Evolutionary conservation across 2,113 vertebrate genomes (phyloP).

Genomic region (Antechinus stuartii): DNA sequence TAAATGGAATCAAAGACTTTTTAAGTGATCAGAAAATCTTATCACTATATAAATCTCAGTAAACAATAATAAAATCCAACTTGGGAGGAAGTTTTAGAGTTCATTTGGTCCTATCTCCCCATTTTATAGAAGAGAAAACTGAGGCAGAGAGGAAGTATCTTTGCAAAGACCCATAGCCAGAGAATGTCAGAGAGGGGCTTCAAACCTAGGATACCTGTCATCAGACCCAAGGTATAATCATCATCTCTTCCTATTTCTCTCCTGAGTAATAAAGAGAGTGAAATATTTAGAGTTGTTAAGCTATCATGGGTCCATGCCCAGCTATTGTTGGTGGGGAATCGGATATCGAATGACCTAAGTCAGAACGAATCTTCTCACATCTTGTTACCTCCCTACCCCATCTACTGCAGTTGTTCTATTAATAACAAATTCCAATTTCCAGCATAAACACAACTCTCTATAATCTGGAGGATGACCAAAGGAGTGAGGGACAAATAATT

Average conservation of each 20-base stretch:
- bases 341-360: background rate
- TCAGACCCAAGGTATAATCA: background rate
- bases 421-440: background rate
- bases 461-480: background rate
- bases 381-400: background rate
- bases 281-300: background rate
- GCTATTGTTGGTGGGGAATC: background rate
- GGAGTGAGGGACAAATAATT: background rate
- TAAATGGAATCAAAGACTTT: background rate
- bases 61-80: background rate
- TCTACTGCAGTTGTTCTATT: background rate
- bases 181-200: background rate
- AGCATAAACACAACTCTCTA: background rate
- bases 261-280: background rate
- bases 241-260: background rate
- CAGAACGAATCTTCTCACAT: background rate
- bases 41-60: background rate
- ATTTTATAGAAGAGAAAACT: background rate
- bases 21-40: background rate
- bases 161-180: background rate
- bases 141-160: background rate
- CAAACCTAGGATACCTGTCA: background rate
- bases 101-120: background rate
- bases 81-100: background rate
- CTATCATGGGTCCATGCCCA: background rate